These are phyloP conservation scores for Smutsia temminckii DNA, from an alignment of 2,797 vertebrate species.

Conservation along the genomic window DNA sequence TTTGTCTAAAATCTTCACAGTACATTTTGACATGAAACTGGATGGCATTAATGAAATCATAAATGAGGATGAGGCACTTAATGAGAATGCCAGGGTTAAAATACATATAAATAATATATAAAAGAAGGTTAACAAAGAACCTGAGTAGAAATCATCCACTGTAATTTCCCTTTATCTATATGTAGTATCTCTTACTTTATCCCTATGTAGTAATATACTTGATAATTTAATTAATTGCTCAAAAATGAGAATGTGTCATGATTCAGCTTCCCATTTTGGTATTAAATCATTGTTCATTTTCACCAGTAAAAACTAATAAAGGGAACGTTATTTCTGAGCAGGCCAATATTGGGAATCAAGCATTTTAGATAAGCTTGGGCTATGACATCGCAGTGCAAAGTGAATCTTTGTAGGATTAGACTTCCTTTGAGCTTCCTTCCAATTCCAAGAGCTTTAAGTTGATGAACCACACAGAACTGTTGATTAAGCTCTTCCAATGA, in stretches of 20 bases:
- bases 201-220: background rate
- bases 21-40: background rate
- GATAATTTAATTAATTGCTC: background rate
- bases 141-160: background rate
- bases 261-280: background rate
- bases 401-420: background rate
- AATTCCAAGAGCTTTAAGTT: background rate
- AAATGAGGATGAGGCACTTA: background rate
- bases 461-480: background rate
- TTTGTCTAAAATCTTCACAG: slow-evolving; percentile 6
- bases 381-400: background rate
- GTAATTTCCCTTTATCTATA: background rate
- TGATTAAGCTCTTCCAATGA: background rate
- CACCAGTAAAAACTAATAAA: background rate
- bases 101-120: background rate
- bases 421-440: background rate
- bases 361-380: background rate
- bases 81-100: background rate
- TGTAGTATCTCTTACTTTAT: background rate
- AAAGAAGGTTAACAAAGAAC: background rate
- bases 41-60: background rate
- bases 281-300: slow-evolving; percentile 29
- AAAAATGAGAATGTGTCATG: background rate
- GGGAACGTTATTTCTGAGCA: background rate
- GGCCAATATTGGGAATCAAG: background rate